phyloP scores from a whole-genome alignment of 2,797 vertebrate genomes.

The Poeciliopsis presidionis region DNA sequence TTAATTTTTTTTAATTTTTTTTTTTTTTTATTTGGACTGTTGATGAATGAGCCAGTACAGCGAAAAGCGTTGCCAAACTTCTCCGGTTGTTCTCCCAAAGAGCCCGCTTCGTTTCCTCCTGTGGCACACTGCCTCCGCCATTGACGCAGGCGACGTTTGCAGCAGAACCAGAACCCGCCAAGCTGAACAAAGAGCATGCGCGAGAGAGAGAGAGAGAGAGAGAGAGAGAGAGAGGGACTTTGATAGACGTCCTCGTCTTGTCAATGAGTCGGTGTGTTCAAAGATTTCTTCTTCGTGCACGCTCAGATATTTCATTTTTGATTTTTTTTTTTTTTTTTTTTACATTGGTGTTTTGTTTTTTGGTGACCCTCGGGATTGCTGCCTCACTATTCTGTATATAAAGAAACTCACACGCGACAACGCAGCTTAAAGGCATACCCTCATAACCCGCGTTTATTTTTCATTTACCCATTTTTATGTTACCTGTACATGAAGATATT shows the following conservation, averaged over 20 bases:
- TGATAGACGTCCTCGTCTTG: slow-evolving; percentile 32
- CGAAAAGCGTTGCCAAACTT: slow-evolving; percentile 35
- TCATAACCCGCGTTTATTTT: slow-evolving; percentile 62
- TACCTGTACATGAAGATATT: slow-evolving; percentile 69
- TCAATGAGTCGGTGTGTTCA: slow-evolving; percentile 47
- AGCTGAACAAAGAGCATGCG: slow-evolving; percentile 4
- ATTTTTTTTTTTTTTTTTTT: slow-evolving; percentile 35
- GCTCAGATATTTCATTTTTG: slow-evolving; percentile 45
- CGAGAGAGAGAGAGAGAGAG: slow-evolving; percentile 9
- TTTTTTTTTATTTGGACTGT: not conserved
- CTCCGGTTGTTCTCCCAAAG: slow-evolving; percentile 48
- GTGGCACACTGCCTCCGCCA: slow-evolving; percentile 14
- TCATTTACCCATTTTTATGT: slow-evolving; percentile 62
- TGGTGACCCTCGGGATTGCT: slow-evolving; percentile 68
- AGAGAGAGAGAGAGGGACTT: slow-evolving; percentile 23
- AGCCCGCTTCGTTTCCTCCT: slow-evolving; percentile 40
- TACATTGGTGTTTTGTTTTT: slow-evolving; percentile 62
- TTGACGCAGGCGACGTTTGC: slow-evolving; percentile 42
- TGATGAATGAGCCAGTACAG: slow-evolving; percentile 48
- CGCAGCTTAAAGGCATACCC: slow-evolving; percentile 52
- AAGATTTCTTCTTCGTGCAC: slow-evolving; percentile 59
- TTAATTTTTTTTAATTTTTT: too few species aligned
- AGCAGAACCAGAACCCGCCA: not conserved
- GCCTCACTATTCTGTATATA: slow-evolving; percentile 76
- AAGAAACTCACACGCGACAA: slow-evolving; percentile 47